These are phyloP conservation scores for Cremastinae sp. DNA, from an alignment of 2,888 invertebrate genomes.

Conservation along the genomic window DNA sequence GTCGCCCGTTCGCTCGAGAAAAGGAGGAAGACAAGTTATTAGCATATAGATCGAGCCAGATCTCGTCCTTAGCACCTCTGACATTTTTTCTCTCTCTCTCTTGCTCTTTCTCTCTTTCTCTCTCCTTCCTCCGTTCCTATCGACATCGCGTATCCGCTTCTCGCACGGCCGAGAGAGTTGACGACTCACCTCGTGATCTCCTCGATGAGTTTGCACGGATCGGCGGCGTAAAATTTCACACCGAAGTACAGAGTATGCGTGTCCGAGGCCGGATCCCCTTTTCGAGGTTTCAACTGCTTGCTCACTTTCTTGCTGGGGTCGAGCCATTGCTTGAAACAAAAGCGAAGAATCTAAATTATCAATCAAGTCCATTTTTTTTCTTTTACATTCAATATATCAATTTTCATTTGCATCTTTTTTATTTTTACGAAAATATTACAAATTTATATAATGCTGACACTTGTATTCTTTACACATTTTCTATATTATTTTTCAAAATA, in stretches of 20 bases:
- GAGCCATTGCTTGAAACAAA: slow-evolving; percentile 91
- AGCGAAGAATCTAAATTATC: background rate
- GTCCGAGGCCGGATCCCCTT: slow-evolving; percentile 82
- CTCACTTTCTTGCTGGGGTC: slow-evolving; percentile 94
- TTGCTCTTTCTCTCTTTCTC: background rate
- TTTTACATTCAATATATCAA: too few relatives aligned
- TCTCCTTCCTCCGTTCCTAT: background rate
- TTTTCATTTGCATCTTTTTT: too few relatives aligned
- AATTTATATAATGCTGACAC: too few relatives aligned
- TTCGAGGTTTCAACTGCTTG: slow-evolving; percentile 89
- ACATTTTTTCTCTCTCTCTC: slow-evolving; percentile 7
- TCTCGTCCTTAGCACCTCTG: slow-evolving; percentile 10
- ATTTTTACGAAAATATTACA: too few relatives aligned
- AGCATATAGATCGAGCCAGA: slow-evolving; percentile 71
- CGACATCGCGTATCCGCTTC: slow-evolving; percentile 11
- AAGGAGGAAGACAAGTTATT: slow-evolving; percentile 61
- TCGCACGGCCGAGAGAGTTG: slow-evolving; percentile 69
- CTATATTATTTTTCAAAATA: too few relatives aligned
- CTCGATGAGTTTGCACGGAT: slow-evolving; percentile 97
- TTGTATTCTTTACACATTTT: too few relatives aligned
- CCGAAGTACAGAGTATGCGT: slow-evolving; percentile 96
- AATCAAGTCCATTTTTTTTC: too few relatives aligned
- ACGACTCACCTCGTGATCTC: slow-evolving; percentile 93
- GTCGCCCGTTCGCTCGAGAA: slow-evolving; percentile 2
- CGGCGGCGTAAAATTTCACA: slow-evolving; percentile 98